These are phyloP conservation scores for Cavia aperea DNA, from an alignment of 2,113 vertebrate species.

Conservation along the genomic window DNA sequence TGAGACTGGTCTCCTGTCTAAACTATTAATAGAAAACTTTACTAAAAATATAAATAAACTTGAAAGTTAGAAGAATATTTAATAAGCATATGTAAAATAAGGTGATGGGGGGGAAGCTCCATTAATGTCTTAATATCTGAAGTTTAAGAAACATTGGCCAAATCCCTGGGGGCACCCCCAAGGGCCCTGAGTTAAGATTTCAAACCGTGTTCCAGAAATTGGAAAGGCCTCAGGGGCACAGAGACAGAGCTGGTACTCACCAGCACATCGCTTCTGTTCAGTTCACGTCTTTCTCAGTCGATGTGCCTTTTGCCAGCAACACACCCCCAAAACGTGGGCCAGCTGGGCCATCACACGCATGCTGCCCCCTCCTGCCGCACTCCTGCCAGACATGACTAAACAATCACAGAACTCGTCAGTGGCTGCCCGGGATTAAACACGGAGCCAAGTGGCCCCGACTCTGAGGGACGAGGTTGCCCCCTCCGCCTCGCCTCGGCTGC, in stretches of 20 bases:
- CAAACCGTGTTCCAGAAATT: background rate
- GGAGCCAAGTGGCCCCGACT: background rate
- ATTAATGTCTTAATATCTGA: background rate
- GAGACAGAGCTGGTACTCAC: background rate
- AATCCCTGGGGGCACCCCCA: background rate
- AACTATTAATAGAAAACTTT: background rate
- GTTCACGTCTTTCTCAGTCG: background rate
- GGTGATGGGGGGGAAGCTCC: background rate
- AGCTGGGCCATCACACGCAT: background rate
- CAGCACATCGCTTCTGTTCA: background rate
- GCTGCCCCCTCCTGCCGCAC: background rate
- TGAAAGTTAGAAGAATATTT: background rate
- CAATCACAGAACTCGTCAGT: background rate
- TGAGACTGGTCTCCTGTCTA: background rate
- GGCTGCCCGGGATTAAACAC: accelerated
- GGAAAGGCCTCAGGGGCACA: background rate
- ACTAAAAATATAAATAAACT: background rate
- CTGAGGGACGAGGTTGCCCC: too few species aligned
- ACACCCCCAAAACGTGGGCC: too few species aligned
- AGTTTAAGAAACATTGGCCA: background rate
- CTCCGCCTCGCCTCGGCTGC: background rate
- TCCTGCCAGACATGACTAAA: background rate
- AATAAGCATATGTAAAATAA: background rate
- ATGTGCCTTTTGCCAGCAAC: background rate
- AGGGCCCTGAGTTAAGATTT: background rate